Evolutionary conservation across 2,797 vertebrate species (phyloP).

Genomic region (Iguana delicatissima): DNA sequence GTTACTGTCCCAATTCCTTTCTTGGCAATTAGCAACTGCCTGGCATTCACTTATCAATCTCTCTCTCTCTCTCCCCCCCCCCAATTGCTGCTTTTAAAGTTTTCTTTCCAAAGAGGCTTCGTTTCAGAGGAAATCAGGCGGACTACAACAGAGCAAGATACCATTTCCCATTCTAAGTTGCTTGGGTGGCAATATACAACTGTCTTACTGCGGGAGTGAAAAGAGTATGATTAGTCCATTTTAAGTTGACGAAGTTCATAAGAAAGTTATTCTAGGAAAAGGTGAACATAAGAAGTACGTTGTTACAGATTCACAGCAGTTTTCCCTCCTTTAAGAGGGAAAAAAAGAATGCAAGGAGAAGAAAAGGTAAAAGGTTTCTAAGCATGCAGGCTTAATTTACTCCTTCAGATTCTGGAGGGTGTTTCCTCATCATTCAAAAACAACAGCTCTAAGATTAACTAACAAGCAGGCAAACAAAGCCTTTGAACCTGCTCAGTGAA

Average conservation of each 20-base stretch:
- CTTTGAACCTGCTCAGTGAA: background rate
- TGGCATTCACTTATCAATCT: background rate
- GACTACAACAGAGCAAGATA: slow-evolving; percentile 19
- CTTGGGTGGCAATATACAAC: background rate
- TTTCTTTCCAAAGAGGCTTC: background rate
- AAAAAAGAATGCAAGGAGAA: slow-evolving; percentile 36
- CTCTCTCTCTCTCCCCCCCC: too few relatives aligned
- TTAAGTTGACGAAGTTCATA: background rate
- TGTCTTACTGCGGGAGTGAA: background rate
- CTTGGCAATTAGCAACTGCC: slow-evolving; percentile 26
- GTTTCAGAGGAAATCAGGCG: slow-evolving; percentile 24
- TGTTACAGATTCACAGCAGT: slow-evolving; percentile 32
- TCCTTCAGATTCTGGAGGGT: background rate
- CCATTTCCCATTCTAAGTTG: background rate
- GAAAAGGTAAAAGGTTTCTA: background rate
- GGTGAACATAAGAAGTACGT: background rate
- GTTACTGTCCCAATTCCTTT: background rate
- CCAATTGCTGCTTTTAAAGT: slow-evolving; percentile 23
- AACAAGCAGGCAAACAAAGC: background rate
- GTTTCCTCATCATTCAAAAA: background rate
- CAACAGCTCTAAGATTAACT: background rate
- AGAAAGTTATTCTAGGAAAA: background rate
- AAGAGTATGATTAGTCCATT: background rate
- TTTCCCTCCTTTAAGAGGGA: background rate
- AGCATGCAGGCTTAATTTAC: background rate